Percentiles rank a stretch among this genome's conserved stretches.
phyloP scores from a whole-genome alignment of 30 jellyfish, hydroid and myxozoan genomes.

The Cassiopea xamachana region DNA sequence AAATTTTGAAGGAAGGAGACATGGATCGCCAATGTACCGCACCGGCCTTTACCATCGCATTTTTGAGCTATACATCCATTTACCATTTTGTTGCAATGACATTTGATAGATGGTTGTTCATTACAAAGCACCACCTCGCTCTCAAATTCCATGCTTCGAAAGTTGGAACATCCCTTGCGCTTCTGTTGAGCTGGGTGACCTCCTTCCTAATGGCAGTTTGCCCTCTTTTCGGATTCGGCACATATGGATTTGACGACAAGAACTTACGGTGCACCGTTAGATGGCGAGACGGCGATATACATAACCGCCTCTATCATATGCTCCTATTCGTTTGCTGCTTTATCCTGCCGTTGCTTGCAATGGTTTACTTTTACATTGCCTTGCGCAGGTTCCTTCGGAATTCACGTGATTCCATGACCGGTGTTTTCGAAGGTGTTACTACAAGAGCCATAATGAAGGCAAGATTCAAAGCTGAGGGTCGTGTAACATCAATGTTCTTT shows the following conservation, averaged over 20 bases:
- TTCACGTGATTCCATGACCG: not conserved
- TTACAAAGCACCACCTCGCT: conserved; percentile 6
- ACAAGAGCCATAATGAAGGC: not conserved
- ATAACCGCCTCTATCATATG: conserved; percentile 16
- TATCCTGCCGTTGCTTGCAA: conserved; percentile 29
- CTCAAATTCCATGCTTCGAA: not conserved
- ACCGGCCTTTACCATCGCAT: conserved; percentile 34
- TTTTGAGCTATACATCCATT: conserved; percentile 59
- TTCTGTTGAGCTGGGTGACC: conserved; percentile 30
- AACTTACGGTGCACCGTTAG: conserved; percentile 45
- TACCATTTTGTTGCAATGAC: conserved; percentile 31
- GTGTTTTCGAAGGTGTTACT: not conserved
- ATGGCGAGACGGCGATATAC: conserved; percentile 28
- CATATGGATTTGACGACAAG: conserved; percentile 23
- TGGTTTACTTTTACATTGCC: conserved; percentile 7
- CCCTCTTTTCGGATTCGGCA: conserved; percentile 57
- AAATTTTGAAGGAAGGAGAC: not conserved
- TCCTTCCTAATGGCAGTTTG: conserved; percentile 20
- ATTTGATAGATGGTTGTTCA: conserved; percentile 37
- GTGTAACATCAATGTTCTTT: conserved; percentile 33
- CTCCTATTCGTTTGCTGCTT: conserved; percentile 36
- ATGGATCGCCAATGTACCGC: conserved; percentile 9
- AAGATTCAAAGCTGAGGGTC: conserved; percentile 62
- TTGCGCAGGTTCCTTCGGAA: conserved; percentile 19
- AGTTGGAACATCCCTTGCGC: not conserved